Base-by-base conservation (phyloP, 2,888 invertebrate genomes). In the Philereme transversata region DNA sequence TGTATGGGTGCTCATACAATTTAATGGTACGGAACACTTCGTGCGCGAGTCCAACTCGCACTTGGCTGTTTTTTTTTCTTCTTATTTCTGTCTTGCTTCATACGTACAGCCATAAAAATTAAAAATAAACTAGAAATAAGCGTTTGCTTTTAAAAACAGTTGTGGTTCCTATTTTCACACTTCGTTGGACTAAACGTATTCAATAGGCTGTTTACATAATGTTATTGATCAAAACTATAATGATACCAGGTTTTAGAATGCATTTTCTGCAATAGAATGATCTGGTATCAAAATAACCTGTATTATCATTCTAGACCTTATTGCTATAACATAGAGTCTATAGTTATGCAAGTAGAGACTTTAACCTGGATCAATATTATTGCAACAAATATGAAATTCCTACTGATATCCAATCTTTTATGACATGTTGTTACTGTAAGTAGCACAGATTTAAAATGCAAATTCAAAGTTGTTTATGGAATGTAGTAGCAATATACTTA, bases 81-180 rank as follows among this genome's bases (percentile, higher is more conserved):
- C 11, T 55, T 56, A 45, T 44, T 51, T 58, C 43, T 46, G 38
- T 53, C 62, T 81, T 81, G 76, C 76, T 77, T 76, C 53, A 65
- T 67, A 66, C 70, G 48, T 65, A 69, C 62, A 63, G 61, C 54
- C 62, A 67, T 53, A 65, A 56, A 43, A 50, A 41, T 41, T 61
- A 50, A n/a, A n/a, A n/a, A 62, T 62, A 48, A 51, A 55, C 51
- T 62, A 67, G 60, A 34, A 51, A 46, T 59, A 62, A 62, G 51
- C 52, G 48, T 50, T 65, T 67, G 65, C 62, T 68, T 67, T 70
- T 66, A 63, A 11, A 68, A 71, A 63, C 69, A 63, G 71, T 73
- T 68, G 76, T 81, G 81, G 82, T 82, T 82, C 80, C 83, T 82
- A 82, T 78, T 77, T 74, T 79, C 64, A 69, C 79, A 74, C 73